A percentile compares a stretch with the other conserved stretches of the same genome.
Evolutionary conservation across 2,888 invertebrate species (phyloP).

Genomic region (Melanchra persicariae): DNA sequence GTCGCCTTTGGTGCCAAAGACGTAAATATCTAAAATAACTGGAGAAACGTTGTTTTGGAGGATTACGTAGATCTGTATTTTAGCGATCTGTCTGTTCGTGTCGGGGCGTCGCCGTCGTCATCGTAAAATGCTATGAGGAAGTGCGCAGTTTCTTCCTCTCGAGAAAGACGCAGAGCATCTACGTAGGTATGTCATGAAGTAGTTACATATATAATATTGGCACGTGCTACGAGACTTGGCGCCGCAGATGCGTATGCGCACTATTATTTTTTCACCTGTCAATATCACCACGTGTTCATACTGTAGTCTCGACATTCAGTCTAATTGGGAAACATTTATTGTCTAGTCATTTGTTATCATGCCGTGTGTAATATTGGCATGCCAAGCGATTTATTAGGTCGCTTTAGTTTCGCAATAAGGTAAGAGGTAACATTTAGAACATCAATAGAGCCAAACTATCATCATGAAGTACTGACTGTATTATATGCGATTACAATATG

Average conservation of each 20-base stretch:
- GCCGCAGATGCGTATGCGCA: constrained; percentile 72
- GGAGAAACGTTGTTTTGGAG: constrained; percentile 75
- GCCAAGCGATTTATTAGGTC: constrained; percentile 32
- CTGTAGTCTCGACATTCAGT: constrained; percentile 45
- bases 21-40: constrained; percentile 86
- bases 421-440: neutral
- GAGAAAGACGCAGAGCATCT: constrained; percentile 66
- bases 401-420: constrained; percentile 31
- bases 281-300: constrained; percentile 77
- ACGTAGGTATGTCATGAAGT: constrained; percentile 38
- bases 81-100: constrained; percentile 68
- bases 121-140: constrained; percentile 77
- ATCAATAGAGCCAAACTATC: constrained; percentile 19
- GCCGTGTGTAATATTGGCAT: constrained; percentile 35
- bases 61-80: constrained; percentile 80
- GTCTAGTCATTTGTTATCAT: constrained; percentile 42
- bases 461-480: neutral
- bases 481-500: constrained; percentile 20
- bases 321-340: constrained; percentile 51
- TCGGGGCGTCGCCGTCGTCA: constrained; percentile 71
- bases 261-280: constrained; percentile 72
- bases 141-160: constrained; percentile 83
- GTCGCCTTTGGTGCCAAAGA: constrained; percentile 81
- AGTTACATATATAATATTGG: constrained; percentile 72
- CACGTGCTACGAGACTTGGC: constrained; percentile 80